A percentile compares a stretch with the other conserved stretches of the same genome.
Conservation (phyloP, 2,888 invertebrate genomes). For the Erannis defoliaria region DNA sequence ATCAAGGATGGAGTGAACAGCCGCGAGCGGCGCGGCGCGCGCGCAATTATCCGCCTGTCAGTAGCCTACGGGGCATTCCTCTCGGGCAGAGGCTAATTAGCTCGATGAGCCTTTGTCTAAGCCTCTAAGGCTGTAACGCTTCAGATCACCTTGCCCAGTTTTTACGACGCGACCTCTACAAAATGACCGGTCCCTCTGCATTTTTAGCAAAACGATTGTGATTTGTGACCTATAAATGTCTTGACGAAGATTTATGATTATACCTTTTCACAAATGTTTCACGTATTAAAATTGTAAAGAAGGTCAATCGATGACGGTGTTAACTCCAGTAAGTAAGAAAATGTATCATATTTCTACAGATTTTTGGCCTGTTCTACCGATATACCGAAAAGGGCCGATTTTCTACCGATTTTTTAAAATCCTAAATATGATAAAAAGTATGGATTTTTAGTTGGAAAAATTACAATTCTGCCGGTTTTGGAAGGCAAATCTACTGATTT, state of each 20-base stretch:
- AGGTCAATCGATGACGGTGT: no score
- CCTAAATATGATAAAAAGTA: no score
- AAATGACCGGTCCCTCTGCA: conserved; percentile 69
- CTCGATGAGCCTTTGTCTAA: conserved; percentile 80
- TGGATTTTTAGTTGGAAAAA: no score
- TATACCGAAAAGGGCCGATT: no score
- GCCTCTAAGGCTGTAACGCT: conserved; percentile 53
- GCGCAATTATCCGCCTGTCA: conserved; percentile 68
- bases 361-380: no score
- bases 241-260: conserved; percentile 34
- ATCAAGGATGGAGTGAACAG: conserved; percentile 42
- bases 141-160: conserved; percentile 76
- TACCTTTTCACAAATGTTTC: conserved; percentile 28
- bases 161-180: conserved; percentile 72
- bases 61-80: conserved; percentile 76
- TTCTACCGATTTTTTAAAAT: no score
- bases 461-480: no score
- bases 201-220: conserved; percentile 42
- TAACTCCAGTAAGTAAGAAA: no score
- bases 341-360: no score
- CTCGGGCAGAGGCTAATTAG: conserved; percentile 74
- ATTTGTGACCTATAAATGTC: conserved; percentile 39
- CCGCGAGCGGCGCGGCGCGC: conserved; percentile 55
- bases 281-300: background rate
- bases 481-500: no score